phyloP scores from a whole-genome alignment of 2,797 vertebrate genomes.

The Takifugu ocellatus region DNA sequence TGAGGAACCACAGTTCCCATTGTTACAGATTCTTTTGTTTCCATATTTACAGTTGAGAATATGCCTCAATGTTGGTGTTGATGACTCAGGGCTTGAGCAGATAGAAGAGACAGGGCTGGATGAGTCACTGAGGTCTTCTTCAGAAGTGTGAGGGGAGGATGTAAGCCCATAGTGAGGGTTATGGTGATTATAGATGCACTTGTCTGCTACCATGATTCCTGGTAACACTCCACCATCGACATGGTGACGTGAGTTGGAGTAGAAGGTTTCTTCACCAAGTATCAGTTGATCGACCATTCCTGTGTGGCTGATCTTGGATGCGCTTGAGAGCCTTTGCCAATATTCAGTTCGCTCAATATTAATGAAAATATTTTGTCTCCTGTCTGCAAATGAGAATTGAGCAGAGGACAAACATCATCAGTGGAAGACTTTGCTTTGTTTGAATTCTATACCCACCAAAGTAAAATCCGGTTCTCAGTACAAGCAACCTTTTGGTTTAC shows the following conservation, averaged over 20 bases:
- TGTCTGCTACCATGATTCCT: conserved; percentile 81
- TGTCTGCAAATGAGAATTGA: too few relatives aligned
- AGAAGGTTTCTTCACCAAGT: conserved; percentile 89
- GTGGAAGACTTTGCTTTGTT: background rate
- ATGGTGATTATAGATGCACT: conserved; percentile 80
- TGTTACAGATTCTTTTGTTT: conserved; percentile 60
- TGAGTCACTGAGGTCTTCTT: conserved; percentile 91
- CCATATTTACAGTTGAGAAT: conserved; percentile 67
- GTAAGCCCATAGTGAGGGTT: conserved; percentile 54
- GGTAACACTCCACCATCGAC: conserved; percentile 72
- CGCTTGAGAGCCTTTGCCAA: conserved; percentile 42
- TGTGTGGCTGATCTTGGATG: conserved; percentile 41
- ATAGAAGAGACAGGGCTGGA: conserved; percentile 86
- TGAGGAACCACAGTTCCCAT: conserved; percentile 79
- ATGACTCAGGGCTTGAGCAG: conserved; percentile 91
- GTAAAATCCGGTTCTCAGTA: background rate
- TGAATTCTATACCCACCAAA: background rate
- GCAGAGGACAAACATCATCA: conserved; percentile 27
- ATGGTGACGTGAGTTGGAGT: conserved; percentile 51
- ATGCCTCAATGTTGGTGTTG: conserved; percentile 34
- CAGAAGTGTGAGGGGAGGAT: conserved; percentile 72
- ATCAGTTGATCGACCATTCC: conserved; percentile 96
- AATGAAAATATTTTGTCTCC: conserved; percentile 26
- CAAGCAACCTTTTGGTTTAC: background rate
- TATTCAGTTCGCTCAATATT: conserved; percentile 7